phyloP scores from a whole-genome alignment of 92 coral and sea anemone species.

The Actinostola sp. region DNA sequence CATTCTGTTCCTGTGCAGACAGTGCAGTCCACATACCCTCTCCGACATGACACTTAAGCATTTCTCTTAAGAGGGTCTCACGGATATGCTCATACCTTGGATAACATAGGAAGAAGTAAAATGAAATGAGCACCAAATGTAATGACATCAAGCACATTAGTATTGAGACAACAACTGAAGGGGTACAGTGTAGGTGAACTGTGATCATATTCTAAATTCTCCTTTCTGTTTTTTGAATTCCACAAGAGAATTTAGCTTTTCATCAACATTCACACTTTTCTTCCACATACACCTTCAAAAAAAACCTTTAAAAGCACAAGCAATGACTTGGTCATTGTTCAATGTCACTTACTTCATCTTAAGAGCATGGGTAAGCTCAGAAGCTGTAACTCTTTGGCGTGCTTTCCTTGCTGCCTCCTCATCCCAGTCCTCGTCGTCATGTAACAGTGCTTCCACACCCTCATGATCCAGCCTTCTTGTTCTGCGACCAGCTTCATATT shows the following conservation, averaged over 20 bases:
- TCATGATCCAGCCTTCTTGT: slow-evolving; percentile 89
- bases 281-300: too few species aligned
- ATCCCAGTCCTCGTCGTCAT: slow-evolving; percentile 86
- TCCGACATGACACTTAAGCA: slow-evolving; percentile 80
- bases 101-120: not conserved
- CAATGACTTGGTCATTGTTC: too few species aligned
- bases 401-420: slow-evolving; percentile 80
- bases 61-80: slow-evolving; percentile 74
- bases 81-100: slow-evolving; percentile 85
- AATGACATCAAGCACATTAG: not conserved
- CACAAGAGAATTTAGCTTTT: too few species aligned
- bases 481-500: slow-evolving; percentile 74
- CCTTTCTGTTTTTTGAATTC: too few species aligned
- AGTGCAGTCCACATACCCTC: slow-evolving; percentile 98
- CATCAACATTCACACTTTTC: too few species aligned
- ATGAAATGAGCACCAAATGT: not conserved
- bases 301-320: too few species aligned
- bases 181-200: too few species aligned
- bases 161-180: not conserved
- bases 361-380: slow-evolving; percentile 85
- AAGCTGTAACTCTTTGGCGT: slow-evolving; percentile 83
- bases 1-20: slow-evolving; percentile 83
- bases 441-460: slow-evolving; percentile 87
- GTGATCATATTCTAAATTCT: too few species aligned
- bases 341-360: slow-evolving; percentile 83